Conservation (phyloP, 1,140 invertebrate species). For the Pseudobourletiella spinata region DNA sequence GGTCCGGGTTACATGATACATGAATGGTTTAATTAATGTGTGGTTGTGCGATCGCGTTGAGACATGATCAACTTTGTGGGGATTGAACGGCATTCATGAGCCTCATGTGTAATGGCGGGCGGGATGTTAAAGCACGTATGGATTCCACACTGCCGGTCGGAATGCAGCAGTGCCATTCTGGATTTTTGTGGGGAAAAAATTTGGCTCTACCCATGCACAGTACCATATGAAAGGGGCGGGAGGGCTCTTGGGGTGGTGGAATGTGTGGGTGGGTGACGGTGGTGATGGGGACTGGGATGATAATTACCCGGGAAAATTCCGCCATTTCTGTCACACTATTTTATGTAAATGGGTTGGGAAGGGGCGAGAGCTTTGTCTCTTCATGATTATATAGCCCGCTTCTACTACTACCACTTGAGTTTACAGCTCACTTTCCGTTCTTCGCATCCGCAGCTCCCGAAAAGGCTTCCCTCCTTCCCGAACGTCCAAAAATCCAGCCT, state of each 20-base stretch:
- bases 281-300: background rate
- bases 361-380: background rate
- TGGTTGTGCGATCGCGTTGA: no score
- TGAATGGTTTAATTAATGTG: no score
- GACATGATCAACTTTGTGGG: no score
- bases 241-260: background rate
- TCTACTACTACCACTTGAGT: background rate
- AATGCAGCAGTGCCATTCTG: background rate
- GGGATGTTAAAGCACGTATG: background rate
- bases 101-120: no score
- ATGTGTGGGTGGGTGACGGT: background rate
- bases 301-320: constrained; percentile 8
- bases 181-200: background rate
- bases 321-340: constrained; percentile 3
- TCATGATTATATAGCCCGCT: no score
- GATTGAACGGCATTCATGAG: no score
- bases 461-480: background rate
- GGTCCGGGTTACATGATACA: no score
- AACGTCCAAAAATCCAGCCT: no score
- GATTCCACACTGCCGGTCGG: no score
- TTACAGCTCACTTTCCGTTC: background rate
- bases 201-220: background rate
- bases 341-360: constrained; percentile 2
- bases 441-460: background rate
- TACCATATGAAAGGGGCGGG: background rate